phyloP scores from a whole-genome alignment of 2,797 vertebrate species.

The Myiothlypis chrysogaster region DNA sequence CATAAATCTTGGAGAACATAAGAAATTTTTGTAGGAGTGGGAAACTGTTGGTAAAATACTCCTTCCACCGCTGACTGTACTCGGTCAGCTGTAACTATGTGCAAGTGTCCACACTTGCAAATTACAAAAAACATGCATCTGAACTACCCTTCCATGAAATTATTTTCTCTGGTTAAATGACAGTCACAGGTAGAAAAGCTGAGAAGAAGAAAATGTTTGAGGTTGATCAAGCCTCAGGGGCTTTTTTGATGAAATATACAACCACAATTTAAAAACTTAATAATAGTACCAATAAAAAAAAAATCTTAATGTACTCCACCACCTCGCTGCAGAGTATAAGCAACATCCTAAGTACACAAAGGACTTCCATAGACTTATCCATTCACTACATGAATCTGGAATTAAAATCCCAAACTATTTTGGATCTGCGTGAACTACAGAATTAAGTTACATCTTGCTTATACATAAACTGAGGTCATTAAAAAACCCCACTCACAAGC shows the following conservation, averaged over 20 bases:
- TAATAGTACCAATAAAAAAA: background rate
- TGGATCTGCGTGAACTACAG: background rate
- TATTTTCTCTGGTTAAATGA: slow-evolving; percentile 11
- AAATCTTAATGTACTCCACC: background rate
- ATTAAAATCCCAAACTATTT: background rate
- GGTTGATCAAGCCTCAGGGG: background rate
- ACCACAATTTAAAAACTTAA: background rate
- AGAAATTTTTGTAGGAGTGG: background rate
- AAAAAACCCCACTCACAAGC: background rate
- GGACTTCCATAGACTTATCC: background rate
- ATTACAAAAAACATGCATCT: background rate
- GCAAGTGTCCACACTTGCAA: background rate
- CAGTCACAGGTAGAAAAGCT: background rate
- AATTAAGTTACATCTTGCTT: background rate
- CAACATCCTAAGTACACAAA: background rate
- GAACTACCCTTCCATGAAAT: slow-evolving; percentile 36
- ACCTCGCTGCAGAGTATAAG: background rate
- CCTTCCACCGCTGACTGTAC: background rate
- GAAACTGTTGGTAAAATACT: background rate
- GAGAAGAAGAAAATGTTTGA: background rate
- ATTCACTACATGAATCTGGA: background rate
- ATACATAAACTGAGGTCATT: background rate
- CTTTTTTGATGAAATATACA: background rate
- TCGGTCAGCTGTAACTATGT: background rate
- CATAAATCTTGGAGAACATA: background rate